Conservation (phyloP, 2,113 vertebrate genomes). For the Dendrocopos noguchii region DNA sequence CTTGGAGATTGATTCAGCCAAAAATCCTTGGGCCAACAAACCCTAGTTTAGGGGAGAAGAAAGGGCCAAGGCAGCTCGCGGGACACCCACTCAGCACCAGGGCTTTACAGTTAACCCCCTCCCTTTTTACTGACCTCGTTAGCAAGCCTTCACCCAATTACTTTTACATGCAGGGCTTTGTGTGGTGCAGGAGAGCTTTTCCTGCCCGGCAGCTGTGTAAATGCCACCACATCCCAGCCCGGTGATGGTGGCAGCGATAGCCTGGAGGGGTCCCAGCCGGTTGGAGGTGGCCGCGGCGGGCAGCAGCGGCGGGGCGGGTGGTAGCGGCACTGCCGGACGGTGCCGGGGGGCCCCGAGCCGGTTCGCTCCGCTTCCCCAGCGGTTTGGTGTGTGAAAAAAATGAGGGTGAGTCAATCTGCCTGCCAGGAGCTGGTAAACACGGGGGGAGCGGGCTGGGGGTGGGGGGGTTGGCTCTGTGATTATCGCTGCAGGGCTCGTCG, state of each 20-base stretch:
- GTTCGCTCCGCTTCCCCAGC: not conserved
- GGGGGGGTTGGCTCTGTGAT: not conserved
- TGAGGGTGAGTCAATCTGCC: not conserved
- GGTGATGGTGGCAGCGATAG: not conserved
- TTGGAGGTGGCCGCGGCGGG: not conserved
- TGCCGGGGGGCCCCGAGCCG: not conserved
- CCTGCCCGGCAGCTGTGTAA: slow-evolving; percentile 25
- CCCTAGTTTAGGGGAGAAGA: accelerated
- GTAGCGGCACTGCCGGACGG: not conserved
- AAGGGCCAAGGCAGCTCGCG: accelerated
- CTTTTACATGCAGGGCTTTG: not conserved
- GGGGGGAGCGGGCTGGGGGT: accelerated
- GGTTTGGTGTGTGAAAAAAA: not conserved
- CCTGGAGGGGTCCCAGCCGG: not conserved
- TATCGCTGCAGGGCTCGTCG: not conserved
- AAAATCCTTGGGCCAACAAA: not conserved
- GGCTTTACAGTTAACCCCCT: not conserved
- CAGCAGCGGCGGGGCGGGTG: not conserved
- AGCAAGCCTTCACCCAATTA: not conserved
- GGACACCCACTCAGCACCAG: accelerated
- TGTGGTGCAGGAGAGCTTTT: not conserved
- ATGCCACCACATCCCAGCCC: not conserved
- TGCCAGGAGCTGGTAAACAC: not conserved
- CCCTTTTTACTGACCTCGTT: not conserved
- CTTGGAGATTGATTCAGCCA: not conserved